Conservation (phyloP, 2,113 vertebrate genomes). For the Crotophaga sulcirostris region DNA sequence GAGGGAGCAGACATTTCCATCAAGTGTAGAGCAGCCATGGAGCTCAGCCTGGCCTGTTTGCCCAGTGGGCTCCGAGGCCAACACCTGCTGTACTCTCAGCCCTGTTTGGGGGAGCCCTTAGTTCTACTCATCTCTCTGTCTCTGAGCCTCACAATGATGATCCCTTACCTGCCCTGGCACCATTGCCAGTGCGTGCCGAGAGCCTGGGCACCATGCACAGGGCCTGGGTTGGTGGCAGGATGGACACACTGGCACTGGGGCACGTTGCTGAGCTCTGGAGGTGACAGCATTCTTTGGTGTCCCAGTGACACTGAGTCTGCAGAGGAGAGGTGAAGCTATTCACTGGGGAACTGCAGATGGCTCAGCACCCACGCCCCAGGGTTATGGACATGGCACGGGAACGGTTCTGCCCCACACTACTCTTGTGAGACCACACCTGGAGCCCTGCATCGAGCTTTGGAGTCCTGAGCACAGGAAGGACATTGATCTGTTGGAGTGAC, state of each 20-base stretch:
- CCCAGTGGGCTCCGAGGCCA: rapidly evolving
- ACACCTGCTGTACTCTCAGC: background rate
- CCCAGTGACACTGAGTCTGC: background rate
- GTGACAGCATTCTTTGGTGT: background rate
- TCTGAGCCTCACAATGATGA: rapidly evolving
- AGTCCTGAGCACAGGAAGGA: too few relatives aligned
- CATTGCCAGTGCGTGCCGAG: rapidly evolving
- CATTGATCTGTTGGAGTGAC: too few relatives aligned
- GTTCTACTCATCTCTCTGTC: background rate
- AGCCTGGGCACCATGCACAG: background rate
- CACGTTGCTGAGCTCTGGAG: rapidly evolving
- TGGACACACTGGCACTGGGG: rapidly evolving
- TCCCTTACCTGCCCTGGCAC: background rate
- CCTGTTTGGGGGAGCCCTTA: background rate
- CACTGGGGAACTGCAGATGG: rapidly evolving
- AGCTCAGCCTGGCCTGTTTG: background rate
- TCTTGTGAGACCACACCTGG: too few relatives aligned
- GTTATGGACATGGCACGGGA: rapidly evolving
- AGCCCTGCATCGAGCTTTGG: too few relatives aligned
- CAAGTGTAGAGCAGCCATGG: background rate
- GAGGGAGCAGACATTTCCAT: constrained; percentile 11
- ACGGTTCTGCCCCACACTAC: too few relatives aligned
- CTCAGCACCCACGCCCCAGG: background rate
- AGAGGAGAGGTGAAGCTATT: background rate
- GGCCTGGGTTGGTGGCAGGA: background rate